Base-by-base conservation (phyloP, 2,113 vertebrate species). In the Phalacrocorax brasilianus region DNA sequence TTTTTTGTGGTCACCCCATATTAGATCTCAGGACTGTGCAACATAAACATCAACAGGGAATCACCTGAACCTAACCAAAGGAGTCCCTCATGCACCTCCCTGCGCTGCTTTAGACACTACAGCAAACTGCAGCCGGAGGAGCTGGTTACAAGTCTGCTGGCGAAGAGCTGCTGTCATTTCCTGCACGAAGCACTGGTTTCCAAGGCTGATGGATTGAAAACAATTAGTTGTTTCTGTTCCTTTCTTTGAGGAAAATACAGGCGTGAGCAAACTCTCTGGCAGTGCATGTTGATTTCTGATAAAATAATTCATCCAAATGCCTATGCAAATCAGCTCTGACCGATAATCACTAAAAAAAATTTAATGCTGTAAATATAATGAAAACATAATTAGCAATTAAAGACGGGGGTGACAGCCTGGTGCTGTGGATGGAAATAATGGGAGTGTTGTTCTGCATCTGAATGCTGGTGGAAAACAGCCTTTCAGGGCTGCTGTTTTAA, bases 361-460 rank as follows among this genome's bases (percentile, higher is more conserved):
- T 16, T 47, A 91, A 75, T 79, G 76, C 88, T 82, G 91, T 86
- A 95, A 95, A 95, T 83, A 79, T 83, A 75, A 93, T 79, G 85
- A 62, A 89, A 89, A 67, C 88, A 79, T 95, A 86, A 96, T 95
- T 71, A 93, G 85, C 85, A 91, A 79, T 93, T 93, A 95, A 89
- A 91, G 95, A 56, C 40, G n/a, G 40, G 42, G 52, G 45, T 89
- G 93, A 91, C 85, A 95, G 95, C 26, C 88, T 66, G 45, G 67
- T 89, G 88, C 67, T 79, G 62, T 0, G 8, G 66, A 62, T 83
- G 62, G 80, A 74, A 89, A 61, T 76, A 58, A 63, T 45, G 67
- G 71, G 79, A 71, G 71, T 35, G 88, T n/a, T 85, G 71, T 4
- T 82, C 59, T 86, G 91, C 85, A 93, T 89, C 62, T 53, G 76